phyloP scores from a whole-genome alignment of 64 coral and sea anemone species.

The Stichodactyla mertensii region DNA sequence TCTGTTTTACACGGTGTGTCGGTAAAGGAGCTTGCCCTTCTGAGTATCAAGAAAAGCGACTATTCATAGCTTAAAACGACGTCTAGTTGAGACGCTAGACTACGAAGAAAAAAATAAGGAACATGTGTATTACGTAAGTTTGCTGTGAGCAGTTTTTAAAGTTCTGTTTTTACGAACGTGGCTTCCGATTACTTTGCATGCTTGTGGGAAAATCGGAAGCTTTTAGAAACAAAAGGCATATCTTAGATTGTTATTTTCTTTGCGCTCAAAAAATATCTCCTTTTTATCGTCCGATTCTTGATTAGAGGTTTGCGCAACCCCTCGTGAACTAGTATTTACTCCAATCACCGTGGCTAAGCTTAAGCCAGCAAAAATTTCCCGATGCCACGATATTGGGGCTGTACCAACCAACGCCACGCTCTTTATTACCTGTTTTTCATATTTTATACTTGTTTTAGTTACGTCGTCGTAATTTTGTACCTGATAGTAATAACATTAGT shows the following conservation, averaged over 20 bases:
- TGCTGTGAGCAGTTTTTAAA: neutral
- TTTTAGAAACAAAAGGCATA: neutral
- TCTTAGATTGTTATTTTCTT: neutral
- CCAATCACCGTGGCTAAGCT: too few species aligned
- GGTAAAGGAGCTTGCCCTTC: neutral
- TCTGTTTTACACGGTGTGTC: too few species aligned
- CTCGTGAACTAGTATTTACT: too few species aligned
- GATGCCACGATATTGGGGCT: too few species aligned
- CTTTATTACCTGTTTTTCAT: too few species aligned
- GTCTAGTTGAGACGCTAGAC: neutral
- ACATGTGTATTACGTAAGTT: neutral
- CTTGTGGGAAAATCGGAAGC: constrained; percentile 5
- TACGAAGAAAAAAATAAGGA: neutral
- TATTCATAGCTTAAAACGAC: too few species aligned
- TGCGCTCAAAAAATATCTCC: neutral
- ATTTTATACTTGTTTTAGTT: too few species aligned
- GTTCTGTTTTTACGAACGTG: neutral
- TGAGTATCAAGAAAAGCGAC: neutral
- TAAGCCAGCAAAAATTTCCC: too few species aligned
- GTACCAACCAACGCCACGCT: too few species aligned
- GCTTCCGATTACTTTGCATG: neutral
- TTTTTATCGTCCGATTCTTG: neutral
- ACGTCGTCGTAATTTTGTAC: too few species aligned
- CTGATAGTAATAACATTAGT: too few species aligned
- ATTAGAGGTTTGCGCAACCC: too few species aligned